These are phyloP conservation scores for Aleiodes sp. DNA, from an alignment of 1,140 invertebrate genomes.

Conservation along the genomic window DNA sequence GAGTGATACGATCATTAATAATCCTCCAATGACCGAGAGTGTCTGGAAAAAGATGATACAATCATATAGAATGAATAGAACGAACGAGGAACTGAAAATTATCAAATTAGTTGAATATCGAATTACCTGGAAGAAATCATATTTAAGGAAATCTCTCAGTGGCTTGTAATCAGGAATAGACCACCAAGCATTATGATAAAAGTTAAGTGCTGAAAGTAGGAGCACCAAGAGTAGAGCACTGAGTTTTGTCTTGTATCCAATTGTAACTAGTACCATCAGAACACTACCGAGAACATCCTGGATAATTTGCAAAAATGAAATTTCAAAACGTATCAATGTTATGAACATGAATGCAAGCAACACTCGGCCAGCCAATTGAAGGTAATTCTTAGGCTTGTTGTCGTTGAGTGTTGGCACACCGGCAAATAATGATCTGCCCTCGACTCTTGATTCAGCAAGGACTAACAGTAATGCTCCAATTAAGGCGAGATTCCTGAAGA, in stretches of 20 bases:
- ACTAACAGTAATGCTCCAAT: conserved; percentile 95
- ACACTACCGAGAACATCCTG: conserved; percentile 89
- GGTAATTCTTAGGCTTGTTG: conserved; percentile 97
- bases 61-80: background rate
- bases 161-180: conserved; percentile 92
- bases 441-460: conserved; percentile 91
- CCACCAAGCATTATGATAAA: conserved; percentile 99
- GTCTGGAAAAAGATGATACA: conserved; percentile 76
- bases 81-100: background rate
- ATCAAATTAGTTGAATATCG: background rate
- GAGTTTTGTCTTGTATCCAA: conserved; percentile 99
- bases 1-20: conserved; percentile 98
- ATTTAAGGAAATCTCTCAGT: conserved; percentile 98
- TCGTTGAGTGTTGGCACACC: conserved; percentile 97
- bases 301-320: conserved; percentile 85
- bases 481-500: conserved; percentile 93
- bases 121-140: conserved; percentile 98
- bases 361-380: conserved; percentile 95
- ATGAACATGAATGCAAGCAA: conserved; percentile 99
- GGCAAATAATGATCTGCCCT: conserved; percentile 93
- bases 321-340: conserved; percentile 93
- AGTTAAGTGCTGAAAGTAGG: conserved; percentile 89
- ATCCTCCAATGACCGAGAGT: conserved; percentile 96
- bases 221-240: conserved; percentile 93
- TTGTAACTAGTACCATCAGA: conserved; percentile 94